These are phyloP conservation scores for Magallana gigas DNA, from an alignment of 1,140 invertebrate species.

Conservation along the genomic window DNA sequence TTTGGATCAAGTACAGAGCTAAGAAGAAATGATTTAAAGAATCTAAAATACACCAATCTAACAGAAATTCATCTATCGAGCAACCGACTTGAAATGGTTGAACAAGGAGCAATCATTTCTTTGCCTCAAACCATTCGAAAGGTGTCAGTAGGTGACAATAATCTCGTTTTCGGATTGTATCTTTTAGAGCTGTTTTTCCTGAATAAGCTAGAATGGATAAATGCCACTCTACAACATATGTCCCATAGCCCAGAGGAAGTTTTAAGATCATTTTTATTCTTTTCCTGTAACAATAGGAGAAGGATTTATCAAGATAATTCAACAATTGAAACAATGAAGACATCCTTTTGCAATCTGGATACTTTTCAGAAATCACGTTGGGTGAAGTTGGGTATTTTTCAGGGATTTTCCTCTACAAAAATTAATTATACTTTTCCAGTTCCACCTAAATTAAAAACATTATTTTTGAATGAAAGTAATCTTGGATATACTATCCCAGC, in stretches of 20 bases:
- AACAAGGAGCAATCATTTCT: not conserved
- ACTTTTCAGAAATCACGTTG: too few species aligned
- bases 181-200: not conserved
- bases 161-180: slow-evolving; percentile 32
- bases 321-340: not conserved
- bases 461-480: not conserved
- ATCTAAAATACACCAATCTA: slow-evolving; percentile 31
- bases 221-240: not conserved
- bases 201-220: not conserved
- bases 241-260: not conserved
- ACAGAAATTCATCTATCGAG: slow-evolving; percentile 44
- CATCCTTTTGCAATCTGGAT: not conserved
- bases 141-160: slow-evolving; percentile 42
- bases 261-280: not conserved
- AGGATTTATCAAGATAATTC: not conserved
- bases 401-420: too few species aligned
- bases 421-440: not conserved
- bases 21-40: not conserved
- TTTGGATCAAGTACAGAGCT: slow-evolving; percentile 45
- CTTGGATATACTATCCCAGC: not conserved
- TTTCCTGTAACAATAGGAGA: not conserved
- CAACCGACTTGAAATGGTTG: slow-evolving; percentile 41
- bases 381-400: too few species aligned
- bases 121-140: slow-evolving; percentile 23
- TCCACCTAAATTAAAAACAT: not conserved